These are phyloP conservation scores for Chloromyia formosa DNA, from an alignment of 2,888 invertebrate genomes.

Conservation along the genomic window DNA sequence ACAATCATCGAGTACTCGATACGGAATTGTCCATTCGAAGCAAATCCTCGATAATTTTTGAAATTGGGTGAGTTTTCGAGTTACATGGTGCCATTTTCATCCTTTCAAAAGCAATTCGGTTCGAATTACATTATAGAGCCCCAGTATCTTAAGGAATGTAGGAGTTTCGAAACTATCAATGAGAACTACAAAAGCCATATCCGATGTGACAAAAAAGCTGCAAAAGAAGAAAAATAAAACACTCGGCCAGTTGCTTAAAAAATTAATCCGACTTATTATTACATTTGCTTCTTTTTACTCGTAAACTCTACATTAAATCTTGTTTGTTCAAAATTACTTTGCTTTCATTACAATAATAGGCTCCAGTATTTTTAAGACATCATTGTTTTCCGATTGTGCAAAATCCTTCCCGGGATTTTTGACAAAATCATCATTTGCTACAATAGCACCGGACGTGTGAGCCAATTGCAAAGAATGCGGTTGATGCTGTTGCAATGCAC, in stretches of 20 bases:
- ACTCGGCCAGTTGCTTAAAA: conserved; percentile 28
- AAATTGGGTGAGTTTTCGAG: too few relatives aligned
- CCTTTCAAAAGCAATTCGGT: too few relatives aligned
- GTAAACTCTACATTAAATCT: not conserved
- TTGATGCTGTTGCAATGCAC: conserved; percentile 53
- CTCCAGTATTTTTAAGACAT: conserved; percentile 64
- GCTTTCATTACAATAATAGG: conserved; percentile 65
- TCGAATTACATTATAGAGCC: too few relatives aligned
- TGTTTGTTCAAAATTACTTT: conserved; percentile 56
- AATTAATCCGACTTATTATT: conserved; percentile 39
- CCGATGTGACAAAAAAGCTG: too few relatives aligned
- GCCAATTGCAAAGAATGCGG: conserved; percentile 46
- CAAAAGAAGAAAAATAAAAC: not conserved
- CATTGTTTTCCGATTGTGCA: conserved; percentile 60
- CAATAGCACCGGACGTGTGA: conserved; percentile 23
- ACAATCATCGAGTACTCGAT: too few relatives aligned
- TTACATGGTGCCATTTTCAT: too few relatives aligned
- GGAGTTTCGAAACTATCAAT: too few relatives aligned
- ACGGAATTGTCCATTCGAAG: too few relatives aligned
- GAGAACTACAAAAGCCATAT: too few relatives aligned
- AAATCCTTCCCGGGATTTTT: conserved; percentile 57
- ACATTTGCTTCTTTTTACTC: conserved; percentile 7
- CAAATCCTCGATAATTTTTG: too few relatives aligned
- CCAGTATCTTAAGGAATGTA: too few relatives aligned
- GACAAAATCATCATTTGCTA: conserved; percentile 51